Percentiles rank a stretch among this genome's conserved stretches.
Conservation (phyloP, 2,888 invertebrate genomes). For the Acanthosoma haemorrhoidale region DNA sequence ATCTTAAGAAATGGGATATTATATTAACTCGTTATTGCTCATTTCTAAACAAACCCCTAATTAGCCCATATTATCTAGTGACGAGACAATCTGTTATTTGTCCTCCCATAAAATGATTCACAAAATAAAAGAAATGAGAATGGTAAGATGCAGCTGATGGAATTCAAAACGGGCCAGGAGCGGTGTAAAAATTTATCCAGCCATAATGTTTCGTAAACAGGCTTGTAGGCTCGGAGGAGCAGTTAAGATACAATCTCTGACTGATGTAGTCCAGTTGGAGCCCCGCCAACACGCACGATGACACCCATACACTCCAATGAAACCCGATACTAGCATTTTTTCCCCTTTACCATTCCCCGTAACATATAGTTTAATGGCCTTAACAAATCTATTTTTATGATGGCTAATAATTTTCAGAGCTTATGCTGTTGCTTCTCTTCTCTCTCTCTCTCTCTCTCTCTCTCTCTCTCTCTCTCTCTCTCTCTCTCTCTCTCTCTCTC, state of each 20-base stretch:
- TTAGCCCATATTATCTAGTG: no score
- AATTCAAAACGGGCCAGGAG: neutral
- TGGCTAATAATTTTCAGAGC: neutral
- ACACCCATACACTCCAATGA: constrained; percentile 10
- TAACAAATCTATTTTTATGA: neutral
- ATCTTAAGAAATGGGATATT: no score
- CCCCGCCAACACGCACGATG: neutral
- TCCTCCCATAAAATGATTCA: no score
- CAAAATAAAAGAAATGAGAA: no score
- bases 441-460: constrained; percentile 36
- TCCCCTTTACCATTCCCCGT: neutral
- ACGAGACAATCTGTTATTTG: no score
- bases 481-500: constrained; percentile 25
- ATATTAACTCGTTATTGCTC: no score
- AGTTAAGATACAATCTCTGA: constrained; percentile 3
- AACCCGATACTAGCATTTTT: constrained; percentile 1
- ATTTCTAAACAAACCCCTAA: no score
- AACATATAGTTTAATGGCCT: neutral
- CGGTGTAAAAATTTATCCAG: neutral
- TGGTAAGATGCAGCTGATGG: neutral
- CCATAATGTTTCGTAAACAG: neutral
- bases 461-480: constrained; percentile 33
- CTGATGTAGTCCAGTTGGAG: neutral
- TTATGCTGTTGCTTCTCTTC: neutral
- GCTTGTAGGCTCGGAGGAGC: neutral